Percentiles rank a stretch among this genome's conserved stretches.
Evolutionary conservation across 2,888 invertebrate species (phyloP).

Genomic region (Leptinotarsa juncta): DNA sequence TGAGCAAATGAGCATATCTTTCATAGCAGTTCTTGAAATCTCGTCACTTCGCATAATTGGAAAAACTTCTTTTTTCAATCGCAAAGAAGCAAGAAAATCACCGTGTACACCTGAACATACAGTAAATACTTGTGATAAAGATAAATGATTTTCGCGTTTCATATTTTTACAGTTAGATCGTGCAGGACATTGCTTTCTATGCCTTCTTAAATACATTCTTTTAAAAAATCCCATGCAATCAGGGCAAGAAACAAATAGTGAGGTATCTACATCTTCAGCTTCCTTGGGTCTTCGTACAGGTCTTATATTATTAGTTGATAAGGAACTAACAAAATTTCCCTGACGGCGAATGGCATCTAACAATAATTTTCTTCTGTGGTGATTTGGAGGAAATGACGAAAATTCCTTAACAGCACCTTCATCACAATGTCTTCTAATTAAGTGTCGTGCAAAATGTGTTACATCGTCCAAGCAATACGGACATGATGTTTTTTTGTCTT

Average conservation of each 20-base stretch:
- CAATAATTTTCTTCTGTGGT: constrained; percentile 25
- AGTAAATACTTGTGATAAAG: background rate
- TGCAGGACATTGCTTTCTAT: constrained; percentile 22
- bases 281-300: constrained; percentile 19
- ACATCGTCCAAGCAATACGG: constrained; percentile 23
- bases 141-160: constrained; percentile 7
- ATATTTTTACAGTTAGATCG: background rate
- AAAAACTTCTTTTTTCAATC: constrained; percentile 17
- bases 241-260: constrained; percentile 12
- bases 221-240: constrained; percentile 15
- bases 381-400: background rate
- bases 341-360: constrained; percentile 26
- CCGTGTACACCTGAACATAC: background rate
- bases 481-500: constrained; percentile 26
- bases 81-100: background rate
- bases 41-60: constrained; percentile 29
- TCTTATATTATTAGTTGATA: background rate
- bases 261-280: background rate
- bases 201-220: background rate
- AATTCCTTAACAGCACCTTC: constrained; percentile 25
- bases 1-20: constrained; percentile 29
- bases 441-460: constrained; percentile 22
- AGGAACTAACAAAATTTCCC: constrained; percentile 20
- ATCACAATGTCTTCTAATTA: constrained; percentile 14
- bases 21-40: constrained; percentile 31